These are phyloP conservation scores for Myrmecophaga tridactyla DNA, from an alignment of 2,113 vertebrate species.

Conservation along the genomic window DNA sequence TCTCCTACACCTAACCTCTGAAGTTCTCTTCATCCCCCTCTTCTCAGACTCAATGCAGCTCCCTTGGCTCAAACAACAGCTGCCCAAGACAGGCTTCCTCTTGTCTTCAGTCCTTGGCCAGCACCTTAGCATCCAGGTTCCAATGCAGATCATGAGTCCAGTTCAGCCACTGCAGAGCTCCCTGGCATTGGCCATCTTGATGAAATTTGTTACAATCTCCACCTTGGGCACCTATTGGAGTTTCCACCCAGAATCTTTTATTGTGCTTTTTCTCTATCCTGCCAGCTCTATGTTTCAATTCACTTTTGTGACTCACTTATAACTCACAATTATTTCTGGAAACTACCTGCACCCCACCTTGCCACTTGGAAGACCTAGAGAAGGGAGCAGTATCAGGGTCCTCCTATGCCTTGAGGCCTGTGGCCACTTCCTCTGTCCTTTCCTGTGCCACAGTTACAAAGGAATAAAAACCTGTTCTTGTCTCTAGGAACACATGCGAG, in stretches of 20 bases:
- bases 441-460: background rate
- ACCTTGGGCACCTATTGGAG: background rate
- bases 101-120: background rate
- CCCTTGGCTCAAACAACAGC: background rate
- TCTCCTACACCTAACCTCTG: background rate
- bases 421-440: background rate
- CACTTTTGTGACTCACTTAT: background rate
- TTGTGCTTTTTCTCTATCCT: background rate
- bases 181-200: background rate
- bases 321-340: background rate
- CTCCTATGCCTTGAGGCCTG: background rate
- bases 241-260: background rate
- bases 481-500: background rate
- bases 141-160: too few relatives aligned
- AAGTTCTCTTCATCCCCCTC: background rate
- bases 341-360: background rate
- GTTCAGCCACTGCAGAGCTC: background rate
- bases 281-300: background rate
- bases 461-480: background rate
- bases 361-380: background rate
- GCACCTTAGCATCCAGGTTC: background rate
- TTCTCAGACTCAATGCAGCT: background rate
- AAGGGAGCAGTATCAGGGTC: background rate
- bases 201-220: background rate
- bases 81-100: background rate